Percentiles rank a stretch among this genome's conserved stretches.
Conservation (phyloP, 2,888 invertebrate species). For the Hypena proboscidalis region DNA sequence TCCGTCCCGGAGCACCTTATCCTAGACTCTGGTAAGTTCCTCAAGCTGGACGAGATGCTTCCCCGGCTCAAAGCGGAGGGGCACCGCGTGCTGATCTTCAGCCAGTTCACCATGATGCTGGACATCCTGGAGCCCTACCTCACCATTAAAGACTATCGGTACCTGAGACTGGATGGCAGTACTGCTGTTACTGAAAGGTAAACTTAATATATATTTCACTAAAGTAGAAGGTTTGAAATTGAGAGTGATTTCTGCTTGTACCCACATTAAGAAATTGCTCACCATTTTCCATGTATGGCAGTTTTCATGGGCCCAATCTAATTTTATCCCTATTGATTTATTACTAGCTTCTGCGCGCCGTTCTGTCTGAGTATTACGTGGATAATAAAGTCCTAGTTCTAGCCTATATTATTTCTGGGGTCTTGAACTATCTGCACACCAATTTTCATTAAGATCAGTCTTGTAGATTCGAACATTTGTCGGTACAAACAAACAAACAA, state of each 20-base stretch:
- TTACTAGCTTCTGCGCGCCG: no score
- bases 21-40: constrained; percentile 94
- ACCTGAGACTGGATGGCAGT: constrained; percentile 94
- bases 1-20: constrained; percentile 89
- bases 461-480: neutral
- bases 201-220: constrained; percentile 3
- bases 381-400: no score
- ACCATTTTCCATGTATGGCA: no score
- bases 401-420: no score
- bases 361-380: no score
- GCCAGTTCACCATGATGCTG: constrained; percentile 98
- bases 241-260: no score
- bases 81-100: constrained; percentile 96
- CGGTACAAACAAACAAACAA: no score
- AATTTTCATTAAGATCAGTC: no score
- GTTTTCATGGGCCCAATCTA: no score
- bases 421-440: no score
- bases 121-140: constrained; percentile 97
- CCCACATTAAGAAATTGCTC: no score
- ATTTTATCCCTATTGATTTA: no score
- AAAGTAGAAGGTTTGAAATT: neutral
- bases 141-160: constrained; percentile 89
- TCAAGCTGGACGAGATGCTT: constrained; percentile 91
- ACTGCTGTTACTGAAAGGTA: constrained; percentile 93
- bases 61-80: constrained; percentile 89